Base-by-base conservation (phyloP, 1,140 invertebrate species). In the Bombus superbus region DNA sequence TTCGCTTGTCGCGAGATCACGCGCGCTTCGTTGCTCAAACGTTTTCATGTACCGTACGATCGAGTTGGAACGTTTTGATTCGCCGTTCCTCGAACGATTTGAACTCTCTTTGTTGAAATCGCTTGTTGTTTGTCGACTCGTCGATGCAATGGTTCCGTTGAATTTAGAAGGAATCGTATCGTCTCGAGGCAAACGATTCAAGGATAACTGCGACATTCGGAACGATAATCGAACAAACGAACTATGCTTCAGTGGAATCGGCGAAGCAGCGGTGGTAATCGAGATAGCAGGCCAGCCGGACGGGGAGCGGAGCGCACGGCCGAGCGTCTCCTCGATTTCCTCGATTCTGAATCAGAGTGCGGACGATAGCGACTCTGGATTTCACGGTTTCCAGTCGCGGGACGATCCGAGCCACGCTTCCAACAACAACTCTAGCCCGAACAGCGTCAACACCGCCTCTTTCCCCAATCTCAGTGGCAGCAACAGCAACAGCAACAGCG, bases 311-410 rank as follows among this genome's bases (percentile, higher is more conserved):
- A 94, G 93, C 80, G 93, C 94, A 0, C 84, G 94, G n/a, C 95
- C 95, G 15, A 95, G 93, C 81, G 94, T 95, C 10, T 95, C 95
- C 9, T 95, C 95, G 79, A 95, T 95, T 57, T 95, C 95, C 6
- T 95, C 95, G 47, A 94, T 96, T 22, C 90, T 95, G 28, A 96
- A 96, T 90, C 95, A 96, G 87, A 96, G 95, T 87, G 95, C 95
- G 28, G 95, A 96, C 86, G 96, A 96, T 88, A 96, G 95, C 57
- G 96, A 96, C 72, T 96, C 96, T 0, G 96, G 96, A 8, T 96
- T 96, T 76, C 96, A 96, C 73, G 96, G 95, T 8, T 92, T 96
- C 64, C 95, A 96, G 80, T 96, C 93, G 4, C 94, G 95, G 47
- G 93, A 94, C 62, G 94, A 95, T 28, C 93, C 93, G 0, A 94